phyloP scores from a whole-genome alignment of 2,797 vertebrate genomes.

The Pempheris klunzingeri region DNA sequence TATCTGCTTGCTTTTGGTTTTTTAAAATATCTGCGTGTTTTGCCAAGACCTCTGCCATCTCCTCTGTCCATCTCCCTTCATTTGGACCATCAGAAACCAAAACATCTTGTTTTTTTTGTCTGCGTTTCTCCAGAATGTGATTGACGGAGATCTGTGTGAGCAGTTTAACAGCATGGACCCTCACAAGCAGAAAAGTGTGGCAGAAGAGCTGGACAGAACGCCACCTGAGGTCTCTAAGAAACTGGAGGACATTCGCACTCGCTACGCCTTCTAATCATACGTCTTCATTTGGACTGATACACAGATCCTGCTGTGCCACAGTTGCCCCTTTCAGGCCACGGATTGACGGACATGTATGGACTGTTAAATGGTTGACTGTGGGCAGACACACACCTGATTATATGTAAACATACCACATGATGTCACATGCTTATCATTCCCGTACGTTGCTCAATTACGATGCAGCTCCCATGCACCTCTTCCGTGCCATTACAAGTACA shows the following conservation, averaged over 20 bases:
- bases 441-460: neutral
- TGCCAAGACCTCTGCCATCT: neutral
- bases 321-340: neutral
- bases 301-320: neutral
- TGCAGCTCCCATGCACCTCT: neutral
- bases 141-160: conserved; percentile 98
- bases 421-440: neutral
- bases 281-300: neutral
- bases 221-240: conserved; percentile 99
- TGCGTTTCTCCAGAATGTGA: conserved; percentile 91
- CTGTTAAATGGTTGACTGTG: neutral
- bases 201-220: conserved; percentile 96
- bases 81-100: neutral
- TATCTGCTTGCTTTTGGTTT: neutral
- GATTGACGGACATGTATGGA: neutral
- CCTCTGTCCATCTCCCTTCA: neutral
- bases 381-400: neutral
- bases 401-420: neutral
- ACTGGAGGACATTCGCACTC: conserved; percentile 97
- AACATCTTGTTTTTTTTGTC: neutral
- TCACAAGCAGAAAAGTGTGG: conserved; percentile 97
- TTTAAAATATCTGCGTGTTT: neutral
- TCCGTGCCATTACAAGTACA: neutral
- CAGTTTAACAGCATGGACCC: conserved; percentile 99
- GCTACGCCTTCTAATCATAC: conserved; percentile 93